These are phyloP conservation scores for Spodoptera frugiperda DNA, from an alignment of 1,140 invertebrate species.

Conservation along the genomic window DNA sequence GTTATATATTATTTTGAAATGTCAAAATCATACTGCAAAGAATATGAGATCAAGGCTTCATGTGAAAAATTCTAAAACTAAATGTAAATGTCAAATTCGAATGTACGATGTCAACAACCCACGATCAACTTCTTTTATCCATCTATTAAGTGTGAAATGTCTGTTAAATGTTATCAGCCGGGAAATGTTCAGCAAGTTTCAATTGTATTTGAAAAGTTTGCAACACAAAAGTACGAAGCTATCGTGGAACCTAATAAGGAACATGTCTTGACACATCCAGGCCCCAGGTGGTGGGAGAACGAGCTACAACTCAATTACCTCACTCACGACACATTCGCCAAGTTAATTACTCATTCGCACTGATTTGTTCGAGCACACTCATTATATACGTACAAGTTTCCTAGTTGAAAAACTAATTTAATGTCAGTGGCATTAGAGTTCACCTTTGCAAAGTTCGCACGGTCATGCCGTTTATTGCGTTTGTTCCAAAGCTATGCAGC, in stretches of 20 bases:
- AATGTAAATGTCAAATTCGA: too few species aligned
- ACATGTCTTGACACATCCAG: neutral
- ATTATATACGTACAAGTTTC: neutral
- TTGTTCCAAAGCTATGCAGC: conserved; percentile 4
- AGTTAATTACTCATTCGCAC: conserved; percentile 28
- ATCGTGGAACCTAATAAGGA: conserved; percentile 10
- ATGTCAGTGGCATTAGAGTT: conserved; percentile 10
- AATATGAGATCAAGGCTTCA: too few species aligned
- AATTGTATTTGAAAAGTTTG: neutral
- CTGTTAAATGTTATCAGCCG: too few species aligned
- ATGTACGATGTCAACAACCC: too few species aligned
- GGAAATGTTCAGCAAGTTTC: neutral
- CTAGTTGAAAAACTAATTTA: conserved; percentile 34
- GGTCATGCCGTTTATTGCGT: conserved; percentile 32
- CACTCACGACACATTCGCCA: conserved; percentile 6
- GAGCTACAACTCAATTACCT: conserved; percentile 7
- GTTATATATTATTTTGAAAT: too few species aligned
- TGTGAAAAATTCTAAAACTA: too few species aligned
- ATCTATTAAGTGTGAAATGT: too few species aligned
- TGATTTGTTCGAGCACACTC: conserved; percentile 29
- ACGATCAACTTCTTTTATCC: too few species aligned
- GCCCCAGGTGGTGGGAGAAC: neutral
- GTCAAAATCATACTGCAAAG: too few species aligned
- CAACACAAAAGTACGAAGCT: neutral
- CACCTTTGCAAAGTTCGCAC: conserved; percentile 21